Conservation (phyloP, 2,797 vertebrate genomes). For the Enoplosus armatus region DNA sequence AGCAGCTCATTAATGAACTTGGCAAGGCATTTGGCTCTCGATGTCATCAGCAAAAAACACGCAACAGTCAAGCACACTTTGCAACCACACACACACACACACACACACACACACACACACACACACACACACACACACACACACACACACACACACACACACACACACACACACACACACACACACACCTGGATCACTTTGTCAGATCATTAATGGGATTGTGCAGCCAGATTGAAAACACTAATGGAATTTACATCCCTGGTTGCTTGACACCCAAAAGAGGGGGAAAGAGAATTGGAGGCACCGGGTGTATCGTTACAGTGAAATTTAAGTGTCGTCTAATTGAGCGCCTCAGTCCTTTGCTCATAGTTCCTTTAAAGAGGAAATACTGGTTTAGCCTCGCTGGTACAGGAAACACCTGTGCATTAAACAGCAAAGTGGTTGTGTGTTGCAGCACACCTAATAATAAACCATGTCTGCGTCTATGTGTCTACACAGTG, state of each 20-base stretch:
- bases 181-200: too few relatives aligned
- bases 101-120: slow-evolving; percentile 10
- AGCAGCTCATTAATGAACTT: slow-evolving; percentile 64
- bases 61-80: slow-evolving; percentile 4
- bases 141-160: too few relatives aligned
- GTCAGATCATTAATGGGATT: slow-evolving; percentile 57
- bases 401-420: slow-evolving; percentile 1
- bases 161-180: too few relatives aligned
- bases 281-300: slow-evolving; percentile 13
- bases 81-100: too few relatives aligned
- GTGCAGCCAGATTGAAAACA: slow-evolving; percentile 45
- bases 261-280: slow-evolving; percentile 49
- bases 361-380: too few relatives aligned
- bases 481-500: too few relatives aligned
- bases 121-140: too few relatives aligned
- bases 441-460: not conserved
- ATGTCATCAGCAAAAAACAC: slow-evolving; percentile 32
- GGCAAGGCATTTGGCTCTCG: slow-evolving; percentile 29
- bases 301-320: slow-evolving; percentile 47
- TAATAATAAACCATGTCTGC: slow-evolving; percentile 3
- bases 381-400: slow-evolving; percentile 11
- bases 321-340: slow-evolving; percentile 53
- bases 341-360: slow-evolving; percentile 16
- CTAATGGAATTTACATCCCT: slow-evolving; percentile 67
- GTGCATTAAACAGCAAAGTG: not conserved